Evolutionary conservation across 2,797 vertebrate species (phyloP).

Genomic region (Buphagus erythrorhynchus): DNA sequence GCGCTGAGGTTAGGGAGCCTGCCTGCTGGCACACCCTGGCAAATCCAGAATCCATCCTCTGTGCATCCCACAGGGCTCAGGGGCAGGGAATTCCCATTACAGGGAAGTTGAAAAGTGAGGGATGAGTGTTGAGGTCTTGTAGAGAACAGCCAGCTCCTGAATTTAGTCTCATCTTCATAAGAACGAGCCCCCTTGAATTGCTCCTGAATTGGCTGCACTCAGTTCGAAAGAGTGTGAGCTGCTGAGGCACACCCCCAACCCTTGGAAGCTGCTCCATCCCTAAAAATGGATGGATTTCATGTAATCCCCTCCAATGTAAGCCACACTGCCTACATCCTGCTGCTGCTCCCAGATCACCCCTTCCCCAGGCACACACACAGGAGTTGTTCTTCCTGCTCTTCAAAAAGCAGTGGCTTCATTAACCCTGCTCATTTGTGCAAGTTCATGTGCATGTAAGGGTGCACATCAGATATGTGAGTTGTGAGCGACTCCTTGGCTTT

Average conservation of each 20-base stretch:
- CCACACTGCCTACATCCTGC: rapidly evolving
- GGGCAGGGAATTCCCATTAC: background rate
- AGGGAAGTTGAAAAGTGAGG: background rate
- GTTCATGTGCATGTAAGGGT: background rate
- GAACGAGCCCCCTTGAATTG: background rate
- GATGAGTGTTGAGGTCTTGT: background rate
- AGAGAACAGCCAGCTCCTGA: background rate
- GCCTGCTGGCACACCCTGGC: background rate
- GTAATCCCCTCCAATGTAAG: background rate
- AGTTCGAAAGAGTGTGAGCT: background rate
- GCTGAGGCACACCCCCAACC: background rate
- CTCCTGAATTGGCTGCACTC: background rate
- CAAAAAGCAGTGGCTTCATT: background rate
- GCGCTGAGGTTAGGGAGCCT: background rate
- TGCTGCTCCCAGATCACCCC: background rate
- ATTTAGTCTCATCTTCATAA: background rate
- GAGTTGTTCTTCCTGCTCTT: background rate
- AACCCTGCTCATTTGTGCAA: rapidly evolving
- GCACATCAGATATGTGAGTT: background rate
- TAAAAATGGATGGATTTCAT: background rate
- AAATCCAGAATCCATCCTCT: background rate
- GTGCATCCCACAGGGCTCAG: rapidly evolving
- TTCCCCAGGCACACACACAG: rapidly evolving
- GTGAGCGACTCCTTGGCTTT: background rate
- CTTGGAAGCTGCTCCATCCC: background rate